Base-by-base conservation (phyloP, 2,797 vertebrate genomes). In the Oreonectes daqikongensis region DNA sequence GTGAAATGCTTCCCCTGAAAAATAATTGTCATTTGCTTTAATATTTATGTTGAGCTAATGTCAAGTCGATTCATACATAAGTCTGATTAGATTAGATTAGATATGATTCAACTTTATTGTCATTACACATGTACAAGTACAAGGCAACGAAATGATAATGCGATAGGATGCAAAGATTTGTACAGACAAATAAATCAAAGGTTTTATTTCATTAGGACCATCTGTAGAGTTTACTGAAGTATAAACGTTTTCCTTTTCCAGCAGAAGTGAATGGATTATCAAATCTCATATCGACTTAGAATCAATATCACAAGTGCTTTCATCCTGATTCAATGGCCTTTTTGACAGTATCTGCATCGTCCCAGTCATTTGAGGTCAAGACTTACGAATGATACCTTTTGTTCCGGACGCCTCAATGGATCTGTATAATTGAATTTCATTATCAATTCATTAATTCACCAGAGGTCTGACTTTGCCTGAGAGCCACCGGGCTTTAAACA, bases 381-480 rank as follows among this genome's bases (percentile, higher is more conserved):
- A 69, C 63, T 76, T 72, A 72, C 42, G 50, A 68, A 73, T n/a
- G 18, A 66, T 52, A 52, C 63, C 72, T 76, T 67, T 68, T 82
- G 77, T 75, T 65, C 57, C 4, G 11, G 71, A 63, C 4, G 46
- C 40, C 64, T 72, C 72, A 79, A 79, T 75, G 46, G 48, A 60
- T 59, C 52, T 72, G 76, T 67, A 72, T 79, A 75, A 79, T 68
- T 79, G 20, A 72, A 79, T 78, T 79, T 78, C 66, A 78, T 82
- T 82, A 82, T 75, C 76, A 82, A 82, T 79, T 71, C 67, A 81
- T 78, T 74, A 79, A 79, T 78, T 73, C 68, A 66, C 61, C 22
- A 15, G 38, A 70, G 24, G 42, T n/a, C 59, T 67, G 66, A n/a
- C 18, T 74, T 68, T 75, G 60, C 71, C 38, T 46, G 66, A 67